These are phyloP conservation scores for Coranthus polyacanthus DNA, from an alignment of 2,797 vertebrate species.

Conservation along the genomic window DNA sequence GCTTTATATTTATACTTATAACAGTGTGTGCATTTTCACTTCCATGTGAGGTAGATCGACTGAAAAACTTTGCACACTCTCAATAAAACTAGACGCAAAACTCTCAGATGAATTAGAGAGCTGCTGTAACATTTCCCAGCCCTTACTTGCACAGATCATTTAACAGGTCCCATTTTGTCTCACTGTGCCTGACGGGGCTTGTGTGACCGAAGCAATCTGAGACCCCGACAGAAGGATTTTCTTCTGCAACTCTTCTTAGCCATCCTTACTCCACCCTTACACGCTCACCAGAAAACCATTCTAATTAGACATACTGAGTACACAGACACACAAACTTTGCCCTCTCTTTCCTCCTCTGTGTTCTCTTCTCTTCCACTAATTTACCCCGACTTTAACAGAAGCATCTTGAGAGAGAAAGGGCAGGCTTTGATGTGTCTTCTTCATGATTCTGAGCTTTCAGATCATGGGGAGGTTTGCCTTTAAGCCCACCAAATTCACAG, in stretches of 20 bases:
- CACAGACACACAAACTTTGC: constrained; percentile 60
- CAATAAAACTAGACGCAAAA: constrained; percentile 3
- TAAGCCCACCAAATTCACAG: constrained; percentile 73
- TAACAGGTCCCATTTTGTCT: constrained; percentile 36
- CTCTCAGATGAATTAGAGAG: constrained; percentile 6
- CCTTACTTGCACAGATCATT: constrained; percentile 38
- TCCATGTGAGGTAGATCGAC: constrained; percentile 2
- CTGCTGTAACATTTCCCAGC: constrained; percentile 10
- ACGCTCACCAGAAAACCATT: constrained; percentile 53
- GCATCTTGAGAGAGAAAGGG: constrained; percentile 54
- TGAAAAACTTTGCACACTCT: constrained; percentile 8
- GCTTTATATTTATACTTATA: not conserved
- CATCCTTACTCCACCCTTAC: constrained; percentile 47
- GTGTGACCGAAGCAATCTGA: constrained; percentile 35
- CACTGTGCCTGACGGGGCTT: constrained; percentile 21
- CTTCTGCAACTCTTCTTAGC: constrained; percentile 32
- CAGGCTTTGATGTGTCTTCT: constrained; percentile 80
- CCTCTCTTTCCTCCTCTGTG: constrained; percentile 64
- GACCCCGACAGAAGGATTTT: constrained; percentile 34
- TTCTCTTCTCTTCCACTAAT: constrained; percentile 56
- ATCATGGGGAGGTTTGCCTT: constrained; percentile 83
- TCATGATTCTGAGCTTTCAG: constrained; percentile 76
- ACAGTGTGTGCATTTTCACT: constrained; percentile 1
- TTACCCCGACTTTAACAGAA: constrained; percentile 57
- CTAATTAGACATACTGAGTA: constrained; percentile 62